Base-by-base conservation (phyloP, 2,888 invertebrate genomes). In the Leucophenga maculata region DNA sequence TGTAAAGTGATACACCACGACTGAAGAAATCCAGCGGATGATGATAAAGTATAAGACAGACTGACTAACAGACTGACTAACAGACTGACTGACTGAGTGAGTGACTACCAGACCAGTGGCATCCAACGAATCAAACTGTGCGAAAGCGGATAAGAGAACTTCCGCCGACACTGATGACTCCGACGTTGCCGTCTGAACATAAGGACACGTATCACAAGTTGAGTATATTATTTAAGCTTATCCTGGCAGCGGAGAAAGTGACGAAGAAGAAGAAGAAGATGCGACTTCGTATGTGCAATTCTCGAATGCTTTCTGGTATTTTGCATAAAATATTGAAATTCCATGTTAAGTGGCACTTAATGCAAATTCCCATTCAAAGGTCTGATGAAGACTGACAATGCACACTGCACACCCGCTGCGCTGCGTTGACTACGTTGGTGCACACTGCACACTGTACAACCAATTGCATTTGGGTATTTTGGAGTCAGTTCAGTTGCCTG, bases 321-420 rank as follows among this genome's bases (percentile, higher is more conserved):
- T 84, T 82, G 81, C 86, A 85, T 85, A 86, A 85, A 83, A 83
- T 86, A 86, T 86, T 84, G 85, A 81, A 84, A 86, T 84, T 78
- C 77, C 79, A 78, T 85, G 84, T 86, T 84, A 86, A 86, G 82
- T 86, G 86, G 76, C 78, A 82, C 84, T 86, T 84, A 84, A 86
- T 85, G 85, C 85, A 84, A 86, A 86, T 86, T 76, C 74, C 69
- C 48, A 50, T 18, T 73, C 73, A 69, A 73, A 77, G 74, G 72
- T 74, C 77, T 65, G 57, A 32, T 50, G 57, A 62, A 48, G 22
- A 8, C 14, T 26, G 64, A 44, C 46, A 22, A 39, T 39, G 39
- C 39, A 39, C 39, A 39, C 8, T 39, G 39, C 11, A 39, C 39
- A 11, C 39, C 39, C 39, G 26, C 26, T 26, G 39, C 32, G 32